A percentile compares a stretch with the other conserved stretches of the same genome.
Evolutionary conservation across 1,140 invertebrate species (phyloP).

Genomic region (Leptestheria dahalacensis): DNA sequence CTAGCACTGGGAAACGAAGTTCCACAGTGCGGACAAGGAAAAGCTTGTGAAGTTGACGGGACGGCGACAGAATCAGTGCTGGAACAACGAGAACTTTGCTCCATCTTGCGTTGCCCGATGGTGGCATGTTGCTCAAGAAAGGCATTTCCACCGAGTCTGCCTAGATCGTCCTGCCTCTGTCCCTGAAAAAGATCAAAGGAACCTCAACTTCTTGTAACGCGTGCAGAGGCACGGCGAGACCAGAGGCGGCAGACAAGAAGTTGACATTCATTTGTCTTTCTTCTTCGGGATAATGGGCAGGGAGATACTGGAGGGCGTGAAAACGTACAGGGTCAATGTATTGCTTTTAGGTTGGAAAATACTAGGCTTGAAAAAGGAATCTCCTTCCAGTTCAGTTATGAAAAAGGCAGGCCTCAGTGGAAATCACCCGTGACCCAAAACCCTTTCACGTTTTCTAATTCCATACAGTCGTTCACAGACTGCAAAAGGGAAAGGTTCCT

Average conservation of each 20-base stretch:
- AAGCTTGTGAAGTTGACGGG: conserved; percentile 18
- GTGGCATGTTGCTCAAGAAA: background rate
- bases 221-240: background rate
- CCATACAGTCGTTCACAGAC: background rate
- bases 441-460: background rate
- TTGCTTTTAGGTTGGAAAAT: too few relatives aligned
- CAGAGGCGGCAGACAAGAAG: conserved; percentile 49
- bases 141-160: background rate
- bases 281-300: background rate
- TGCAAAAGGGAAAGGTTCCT: background rate
- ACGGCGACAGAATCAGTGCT: conserved; percentile 30
- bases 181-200: conserved; percentile 13
- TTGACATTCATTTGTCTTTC: conserved; percentile 69
- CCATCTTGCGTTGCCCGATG: background rate
- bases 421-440: background rate
- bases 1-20: conserved; percentile 70
- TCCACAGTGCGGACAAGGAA: conserved; percentile 71
- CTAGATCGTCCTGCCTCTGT: background rate
- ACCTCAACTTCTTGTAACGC: conserved; percentile 16
- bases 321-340: background rate
- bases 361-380: too few relatives aligned
- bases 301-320: background rate
- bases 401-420: background rate
- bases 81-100: background rate
- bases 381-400: too few relatives aligned